Conservation (phyloP, 2,888 invertebrate species). For the Bombylius discolor region DNA sequence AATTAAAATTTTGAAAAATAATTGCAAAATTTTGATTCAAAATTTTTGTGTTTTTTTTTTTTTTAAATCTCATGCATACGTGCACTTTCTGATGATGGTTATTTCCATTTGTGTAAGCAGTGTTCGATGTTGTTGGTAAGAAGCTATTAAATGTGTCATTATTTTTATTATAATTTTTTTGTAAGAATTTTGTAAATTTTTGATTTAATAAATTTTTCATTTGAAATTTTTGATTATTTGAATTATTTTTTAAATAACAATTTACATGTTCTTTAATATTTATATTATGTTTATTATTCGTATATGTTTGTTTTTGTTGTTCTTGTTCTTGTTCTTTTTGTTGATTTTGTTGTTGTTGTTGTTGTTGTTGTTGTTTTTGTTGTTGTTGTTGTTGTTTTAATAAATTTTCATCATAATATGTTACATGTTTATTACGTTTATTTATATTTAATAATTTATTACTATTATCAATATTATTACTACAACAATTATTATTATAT, state of each 20-base stretch:
- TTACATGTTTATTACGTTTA: conserved; percentile 11
- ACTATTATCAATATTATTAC: not conserved
- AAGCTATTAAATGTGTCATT: conserved; percentile 9
- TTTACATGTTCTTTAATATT: not conserved
- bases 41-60: too few species aligned
- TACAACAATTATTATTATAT: not conserved
- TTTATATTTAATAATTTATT: too few species aligned
- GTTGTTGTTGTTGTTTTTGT: too few species aligned
- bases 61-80: conserved; percentile 27
- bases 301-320: too few species aligned
- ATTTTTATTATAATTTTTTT: conserved; percentile 9
- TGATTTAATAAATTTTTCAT: conserved; percentile 12
- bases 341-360: not conserved
- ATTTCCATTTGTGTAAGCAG: conserved; percentile 23
- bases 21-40: too few species aligned
- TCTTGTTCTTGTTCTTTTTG: not conserved
- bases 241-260: not conserved
- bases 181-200: too few species aligned
- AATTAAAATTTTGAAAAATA: too few species aligned
- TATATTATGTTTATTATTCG: too few species aligned
- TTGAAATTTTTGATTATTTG: conserved; percentile 8
- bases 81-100: conserved; percentile 27
- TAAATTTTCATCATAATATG: conserved; percentile 13
- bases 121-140: conserved; percentile 4
- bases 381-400: conserved; percentile 12